phyloP scores from a whole-genome alignment of 2,797 vertebrate genomes.

The Triplophysa bombifrons region DNA sequence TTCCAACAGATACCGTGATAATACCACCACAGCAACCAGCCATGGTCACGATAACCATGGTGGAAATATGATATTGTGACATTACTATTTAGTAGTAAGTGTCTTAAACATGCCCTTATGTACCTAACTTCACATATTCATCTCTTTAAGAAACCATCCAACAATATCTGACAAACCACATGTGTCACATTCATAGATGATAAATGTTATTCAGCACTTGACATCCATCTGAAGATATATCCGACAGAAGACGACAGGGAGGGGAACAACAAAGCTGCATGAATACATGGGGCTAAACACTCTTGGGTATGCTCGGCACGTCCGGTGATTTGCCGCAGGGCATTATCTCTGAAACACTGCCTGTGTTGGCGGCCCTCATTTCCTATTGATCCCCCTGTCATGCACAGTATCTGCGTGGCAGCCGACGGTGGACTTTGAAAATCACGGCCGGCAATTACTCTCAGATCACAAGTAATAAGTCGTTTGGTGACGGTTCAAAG shows the following conservation, averaged over 20 bases:
- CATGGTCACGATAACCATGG: too few relatives aligned
- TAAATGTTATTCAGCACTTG: slow-evolving; percentile 20
- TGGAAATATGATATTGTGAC: too few relatives aligned
- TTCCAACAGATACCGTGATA: too few relatives aligned
- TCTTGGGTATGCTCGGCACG: slow-evolving; percentile 44
- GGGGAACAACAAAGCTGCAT: background rate
- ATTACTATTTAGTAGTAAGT: background rate
- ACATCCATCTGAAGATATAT: background rate
- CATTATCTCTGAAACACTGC: slow-evolving; percentile 44
- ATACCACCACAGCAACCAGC: too few relatives aligned
- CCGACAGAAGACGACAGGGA: slow-evolving; percentile 2
- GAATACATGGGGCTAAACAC: slow-evolving; percentile 13
- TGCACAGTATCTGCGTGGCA: slow-evolving; percentile 37
- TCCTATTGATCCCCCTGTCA: slow-evolving; percentile 59
- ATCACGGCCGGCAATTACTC: slow-evolving; percentile 53
- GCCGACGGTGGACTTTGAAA: slow-evolving; percentile 37
- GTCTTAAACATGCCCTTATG: background rate
- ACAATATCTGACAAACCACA: slow-evolving; percentile 1
- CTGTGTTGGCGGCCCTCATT: slow-evolving; percentile 44
- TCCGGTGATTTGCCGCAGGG: slow-evolving; percentile 33
- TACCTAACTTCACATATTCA: background rate
- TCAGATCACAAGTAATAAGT: slow-evolving; percentile 48
- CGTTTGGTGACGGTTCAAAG: slow-evolving; percentile 40
- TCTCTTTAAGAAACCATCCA: background rate
- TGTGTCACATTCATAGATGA: background rate